Percentiles rank a stretch among this genome's conserved stretches.
Evolutionary conservation across 2,888 invertebrate species (phyloP).

Genomic region (Hirtodrosophila duncani): DNA sequence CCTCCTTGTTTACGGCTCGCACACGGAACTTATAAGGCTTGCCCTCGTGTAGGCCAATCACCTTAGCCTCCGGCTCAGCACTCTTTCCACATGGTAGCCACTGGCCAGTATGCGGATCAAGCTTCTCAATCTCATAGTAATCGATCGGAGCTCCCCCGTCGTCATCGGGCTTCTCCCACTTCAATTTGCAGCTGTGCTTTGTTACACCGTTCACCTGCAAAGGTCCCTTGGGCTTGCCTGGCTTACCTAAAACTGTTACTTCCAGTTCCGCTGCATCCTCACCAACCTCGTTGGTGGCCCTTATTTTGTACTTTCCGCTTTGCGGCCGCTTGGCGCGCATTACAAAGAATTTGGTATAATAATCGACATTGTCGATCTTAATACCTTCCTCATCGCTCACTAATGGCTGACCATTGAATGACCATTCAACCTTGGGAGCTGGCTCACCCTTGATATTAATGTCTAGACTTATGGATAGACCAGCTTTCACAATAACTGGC

Average conservation of each 20-base stretch:
- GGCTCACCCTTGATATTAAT: constrained; percentile 96
- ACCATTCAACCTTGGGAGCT: constrained; percentile 94
- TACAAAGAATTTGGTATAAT: constrained; percentile 93
- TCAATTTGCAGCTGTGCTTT: constrained; percentile 93
- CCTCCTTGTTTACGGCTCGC: constrained; percentile 98
- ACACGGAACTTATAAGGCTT: constrained; percentile 99
- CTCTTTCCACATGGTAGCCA: constrained; percentile 96
- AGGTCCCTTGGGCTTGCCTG: constrained; percentile 90
- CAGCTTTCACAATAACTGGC: constrained; percentile 90
- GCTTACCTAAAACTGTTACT: constrained; percentile 90
- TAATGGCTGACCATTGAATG: constrained; percentile 85
- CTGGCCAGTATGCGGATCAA: constrained; percentile 93
- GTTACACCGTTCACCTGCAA: constrained; percentile 92
- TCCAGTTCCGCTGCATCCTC: constrained; percentile 95
- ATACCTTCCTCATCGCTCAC: constrained; percentile 81
- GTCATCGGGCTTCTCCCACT: constrained; percentile 96
- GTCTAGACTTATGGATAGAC: constrained; percentile 91
- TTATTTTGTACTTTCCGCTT: constrained; percentile 92
- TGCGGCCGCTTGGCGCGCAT: constrained; percentile 88
- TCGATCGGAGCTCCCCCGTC: constrained; percentile 97
- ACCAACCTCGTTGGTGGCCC: constrained; percentile 94
- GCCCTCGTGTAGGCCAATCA: constrained; percentile 92
- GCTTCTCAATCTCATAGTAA: constrained; percentile 96
- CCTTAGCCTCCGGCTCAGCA: constrained; percentile 90
- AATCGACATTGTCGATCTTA: constrained; percentile 90